Evolutionary conservation across 2,888 invertebrate species (phyloP).

Genomic region (Gryllus longicercus): DNA sequence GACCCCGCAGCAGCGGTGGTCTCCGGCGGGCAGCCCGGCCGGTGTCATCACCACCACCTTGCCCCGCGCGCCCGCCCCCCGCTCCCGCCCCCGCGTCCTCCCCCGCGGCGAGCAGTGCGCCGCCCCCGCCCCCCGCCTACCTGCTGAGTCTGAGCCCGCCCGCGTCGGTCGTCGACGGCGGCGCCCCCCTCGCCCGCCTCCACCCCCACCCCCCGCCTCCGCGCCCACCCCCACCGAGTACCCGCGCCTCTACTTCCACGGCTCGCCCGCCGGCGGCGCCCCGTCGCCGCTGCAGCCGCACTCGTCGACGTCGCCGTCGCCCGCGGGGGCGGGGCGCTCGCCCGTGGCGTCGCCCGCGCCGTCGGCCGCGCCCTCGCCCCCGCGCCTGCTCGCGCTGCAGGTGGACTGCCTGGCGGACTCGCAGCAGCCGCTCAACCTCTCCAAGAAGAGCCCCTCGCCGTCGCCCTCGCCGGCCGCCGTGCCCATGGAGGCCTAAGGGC

Average conservation of each 20-base stretch:
- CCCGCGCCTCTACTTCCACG: conserved; percentile 43
- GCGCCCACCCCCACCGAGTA: conserved; percentile 33
- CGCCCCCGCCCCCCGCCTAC: conserved; percentile 45
- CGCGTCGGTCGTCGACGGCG: conserved; percentile 45
- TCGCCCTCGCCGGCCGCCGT: conserved; percentile 55
- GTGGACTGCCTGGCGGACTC: conserved; percentile 75
- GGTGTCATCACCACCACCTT: conserved; percentile 63
- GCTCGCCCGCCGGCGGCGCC: conserved; percentile 43
- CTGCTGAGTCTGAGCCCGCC: conserved; percentile 47
- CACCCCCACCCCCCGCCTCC: conserved; percentile 38
- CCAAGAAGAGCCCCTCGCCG: conserved; percentile 77
- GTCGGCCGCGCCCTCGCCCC: conserved; percentile 42
- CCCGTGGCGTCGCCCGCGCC: conserved; percentile 45
- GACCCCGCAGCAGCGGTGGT: conserved; percentile 38
- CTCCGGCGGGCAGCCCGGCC: conserved; percentile 46
- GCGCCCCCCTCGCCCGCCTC: conserved; percentile 48
- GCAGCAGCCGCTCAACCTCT: conserved; percentile 81
- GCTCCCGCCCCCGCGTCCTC: conserved; percentile 41
- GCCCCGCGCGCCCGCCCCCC: conserved; percentile 42
- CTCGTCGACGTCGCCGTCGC: conserved; percentile 44
- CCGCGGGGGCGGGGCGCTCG: conserved; percentile 42
- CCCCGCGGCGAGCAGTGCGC: conserved; percentile 42
- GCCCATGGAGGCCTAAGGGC: conserved; percentile 49
- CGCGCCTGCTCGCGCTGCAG: conserved; percentile 69
- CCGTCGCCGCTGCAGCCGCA: conserved; percentile 28